A percentile compares a stretch with the other conserved stretches of the same genome.
Evolutionary conservation across 2,888 invertebrate genomes (phyloP).

Genomic region (Eumerus sabulonum): DNA sequence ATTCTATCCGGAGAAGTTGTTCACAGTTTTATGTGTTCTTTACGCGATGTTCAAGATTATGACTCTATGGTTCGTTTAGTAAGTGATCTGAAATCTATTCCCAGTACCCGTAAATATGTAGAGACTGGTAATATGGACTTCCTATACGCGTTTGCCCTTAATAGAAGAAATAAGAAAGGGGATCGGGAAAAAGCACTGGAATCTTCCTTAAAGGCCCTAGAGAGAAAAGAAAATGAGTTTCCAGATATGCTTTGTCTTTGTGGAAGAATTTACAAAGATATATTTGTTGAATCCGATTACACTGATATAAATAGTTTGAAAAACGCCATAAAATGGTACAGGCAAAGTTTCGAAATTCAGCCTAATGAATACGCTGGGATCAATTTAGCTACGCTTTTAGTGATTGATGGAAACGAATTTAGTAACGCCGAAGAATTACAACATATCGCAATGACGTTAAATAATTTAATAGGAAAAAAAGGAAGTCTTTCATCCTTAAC

Average conservation of each 20-base stretch:
- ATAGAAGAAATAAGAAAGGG: constrained; percentile 95
- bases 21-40: constrained; percentile 94
- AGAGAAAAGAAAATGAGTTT: constrained; percentile 95
- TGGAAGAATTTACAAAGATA: constrained; percentile 98
- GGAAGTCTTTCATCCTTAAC: constrained; percentile 94
- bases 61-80: constrained; percentile 98
- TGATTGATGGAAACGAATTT: constrained; percentile 97
- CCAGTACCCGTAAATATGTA: constrained; percentile 91
- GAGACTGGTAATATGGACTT: constrained; percentile 94
- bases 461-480: constrained; percentile 98
- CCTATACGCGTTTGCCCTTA: constrained; percentile 97
- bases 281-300: constrained; percentile 97
- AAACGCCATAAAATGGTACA: constrained; percentile 97
- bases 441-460: constrained; percentile 96
- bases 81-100: constrained; percentile 93
- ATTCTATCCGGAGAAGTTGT: constrained; percentile 97
- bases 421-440: constrained; percentile 93
- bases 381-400: constrained; percentile 97
- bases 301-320: constrained; percentile 91
- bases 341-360: constrained; percentile 98
- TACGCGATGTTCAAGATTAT: constrained; percentile 95
- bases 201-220: constrained; percentile 94
- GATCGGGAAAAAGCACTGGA: constrained; percentile 96
- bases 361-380: constrained; percentile 99
- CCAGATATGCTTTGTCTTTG: constrained; percentile 99